Conservation (phyloP, 2,113 vertebrate genomes). For the Tautogolabrus adspersus region DNA sequence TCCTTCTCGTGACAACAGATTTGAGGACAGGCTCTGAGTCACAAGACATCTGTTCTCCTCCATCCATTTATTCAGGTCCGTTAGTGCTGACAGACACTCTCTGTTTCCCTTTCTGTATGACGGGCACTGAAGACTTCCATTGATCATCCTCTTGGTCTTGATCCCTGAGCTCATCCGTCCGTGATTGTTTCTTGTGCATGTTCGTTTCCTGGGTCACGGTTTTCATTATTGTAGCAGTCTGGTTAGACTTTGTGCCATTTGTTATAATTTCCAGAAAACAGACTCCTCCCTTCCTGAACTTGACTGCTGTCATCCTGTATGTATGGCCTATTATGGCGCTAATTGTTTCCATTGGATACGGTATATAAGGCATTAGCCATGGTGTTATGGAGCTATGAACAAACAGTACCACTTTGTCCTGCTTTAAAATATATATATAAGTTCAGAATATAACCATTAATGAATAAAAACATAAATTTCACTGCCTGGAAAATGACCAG, state of each 20-base stretch:
- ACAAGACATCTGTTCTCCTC: conserved; percentile 28
- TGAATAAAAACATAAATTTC: neutral
- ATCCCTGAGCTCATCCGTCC: conserved; percentile 35
- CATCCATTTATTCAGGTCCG: conserved; percentile 10
- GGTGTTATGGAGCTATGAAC: conserved; percentile 23
- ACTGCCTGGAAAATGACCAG: conserved; percentile 24
- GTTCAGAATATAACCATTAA: conserved; percentile 18
- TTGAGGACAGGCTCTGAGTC: conserved; percentile 31
- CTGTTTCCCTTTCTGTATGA: conserved; percentile 1
- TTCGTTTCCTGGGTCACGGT: conserved; percentile 52
- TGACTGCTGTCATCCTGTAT: conserved; percentile 44
- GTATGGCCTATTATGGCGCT: conserved; percentile 23
- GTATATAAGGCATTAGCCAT: conserved; percentile 36
- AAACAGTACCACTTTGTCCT: conserved; percentile 34
- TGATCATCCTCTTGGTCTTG: conserved; percentile 38
- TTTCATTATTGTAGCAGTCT: conserved; percentile 64
- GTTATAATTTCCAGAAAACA: conserved; percentile 40
- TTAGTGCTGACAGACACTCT: conserved; percentile 34
- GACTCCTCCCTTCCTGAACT: conserved; percentile 46
- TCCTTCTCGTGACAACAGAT: conserved; percentile 29
- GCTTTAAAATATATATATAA: neutral
- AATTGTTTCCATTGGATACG: conserved; percentile 52
- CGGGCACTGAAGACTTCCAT: conserved; percentile 30
- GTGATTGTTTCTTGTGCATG: conserved; percentile 44
- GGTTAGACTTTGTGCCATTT: conserved; percentile 62